Evolutionary conservation across 2,113 vertebrate species (phyloP).

Genomic region (Tragelaphus buxtoni): DNA sequence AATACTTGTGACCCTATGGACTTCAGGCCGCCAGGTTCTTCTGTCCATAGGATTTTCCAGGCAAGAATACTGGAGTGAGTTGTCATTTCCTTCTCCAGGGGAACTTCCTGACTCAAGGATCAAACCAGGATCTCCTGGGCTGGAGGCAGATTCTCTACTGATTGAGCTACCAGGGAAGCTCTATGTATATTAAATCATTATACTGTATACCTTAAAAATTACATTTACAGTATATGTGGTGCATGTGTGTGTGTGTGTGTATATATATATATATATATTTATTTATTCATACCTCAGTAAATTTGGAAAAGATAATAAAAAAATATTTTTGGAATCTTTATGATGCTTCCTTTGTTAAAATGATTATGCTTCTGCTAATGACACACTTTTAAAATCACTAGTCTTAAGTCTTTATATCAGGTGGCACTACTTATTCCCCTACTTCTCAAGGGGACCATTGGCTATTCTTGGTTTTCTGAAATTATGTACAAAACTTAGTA

Average conservation of each 20-base stretch:
- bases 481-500: not conserved
- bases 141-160: not conserved
- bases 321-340: not conserved
- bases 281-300: not conserved
- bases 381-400: not conserved
- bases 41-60: not conserved
- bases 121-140: too few relatives aligned
- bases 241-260: too few relatives aligned
- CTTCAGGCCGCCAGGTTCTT: not conserved
- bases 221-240: too few relatives aligned
- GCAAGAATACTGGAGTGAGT: not conserved
- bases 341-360: not conserved
- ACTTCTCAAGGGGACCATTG: not conserved
- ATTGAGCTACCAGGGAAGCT: not conserved
- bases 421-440: not conserved
- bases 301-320: not conserved
- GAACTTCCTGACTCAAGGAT: not conserved
- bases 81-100: not conserved
- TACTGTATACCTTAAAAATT: not conserved
- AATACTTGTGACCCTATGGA: not conserved
- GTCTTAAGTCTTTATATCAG: not conserved
- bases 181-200: not conserved
- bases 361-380: not conserved
- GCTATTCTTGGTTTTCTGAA: not conserved
- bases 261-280: not conserved